These are phyloP conservation scores for Drosophila eugracilis DNA, from an alignment of 1,140 invertebrate genomes.

Conservation along the genomic window DNA sequence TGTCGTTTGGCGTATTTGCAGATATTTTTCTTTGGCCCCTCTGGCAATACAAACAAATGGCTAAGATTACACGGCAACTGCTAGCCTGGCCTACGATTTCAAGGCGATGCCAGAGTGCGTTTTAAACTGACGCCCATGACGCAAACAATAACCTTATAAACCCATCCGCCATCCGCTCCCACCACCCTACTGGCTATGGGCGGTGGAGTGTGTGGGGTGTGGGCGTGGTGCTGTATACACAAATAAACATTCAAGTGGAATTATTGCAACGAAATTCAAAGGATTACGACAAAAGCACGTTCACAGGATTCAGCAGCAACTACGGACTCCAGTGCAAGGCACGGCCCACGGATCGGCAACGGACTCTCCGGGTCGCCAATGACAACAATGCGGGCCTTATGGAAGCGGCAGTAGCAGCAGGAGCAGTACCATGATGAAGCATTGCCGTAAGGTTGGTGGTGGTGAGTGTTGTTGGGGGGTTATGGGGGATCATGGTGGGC, in stretches of 20 bases:
- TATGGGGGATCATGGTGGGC: neutral
- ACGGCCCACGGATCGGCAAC: slow-evolving; percentile 62
- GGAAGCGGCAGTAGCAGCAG: slow-evolving; percentile 6
- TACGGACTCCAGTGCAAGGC: slow-evolving; percentile 66
- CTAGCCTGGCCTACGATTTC: slow-evolving; percentile 43
- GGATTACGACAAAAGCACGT: slow-evolving; percentile 84
- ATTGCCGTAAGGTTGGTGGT: slow-evolving; percentile 9
- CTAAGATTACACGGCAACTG: slow-evolving; percentile 59
- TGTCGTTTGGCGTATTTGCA: slow-evolving; percentile 54
- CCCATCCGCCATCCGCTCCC: neutral
- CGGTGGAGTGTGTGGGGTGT: neutral
- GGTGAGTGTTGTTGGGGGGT: neutral
- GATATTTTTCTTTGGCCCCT: slow-evolving; percentile 18
- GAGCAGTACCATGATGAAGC: slow-evolving; percentile 44
- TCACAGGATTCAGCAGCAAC: slow-evolving; percentile 75
- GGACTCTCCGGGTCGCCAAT: slow-evolving; percentile 69
- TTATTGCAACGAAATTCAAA: slow-evolving; percentile 85
- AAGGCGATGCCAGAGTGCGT: slow-evolving; percentile 44
- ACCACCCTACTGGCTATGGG: neutral
- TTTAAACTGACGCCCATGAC: slow-evolving; percentile 78
- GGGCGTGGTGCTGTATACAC: slow-evolving; percentile 73
- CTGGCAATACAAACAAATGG: slow-evolving; percentile 46
- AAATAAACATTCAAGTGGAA: slow-evolving; percentile 84
- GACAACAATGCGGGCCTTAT: slow-evolving; percentile 75
- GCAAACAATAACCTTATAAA: slow-evolving; percentile 83